Conservation (phyloP, 2,113 vertebrate genomes). For the Pachycephala philippinensis region DNA sequence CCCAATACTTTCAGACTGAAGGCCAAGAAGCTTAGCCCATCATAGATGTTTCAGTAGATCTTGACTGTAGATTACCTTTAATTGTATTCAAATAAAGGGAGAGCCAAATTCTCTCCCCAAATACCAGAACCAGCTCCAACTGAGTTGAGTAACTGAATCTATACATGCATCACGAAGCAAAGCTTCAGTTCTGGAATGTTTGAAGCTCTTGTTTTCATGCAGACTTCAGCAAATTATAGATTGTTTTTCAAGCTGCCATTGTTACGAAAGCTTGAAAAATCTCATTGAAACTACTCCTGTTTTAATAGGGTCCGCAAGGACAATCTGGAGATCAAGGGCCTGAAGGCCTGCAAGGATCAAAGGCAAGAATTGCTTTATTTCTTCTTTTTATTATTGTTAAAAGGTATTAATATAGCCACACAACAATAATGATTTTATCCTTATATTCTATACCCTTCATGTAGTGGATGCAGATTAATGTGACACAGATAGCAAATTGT, state of each 20-base stretch:
- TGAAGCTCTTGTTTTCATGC: background rate
- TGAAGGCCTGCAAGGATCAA: slow-evolving; percentile 83
- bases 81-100: background rate
- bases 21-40: background rate
- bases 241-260: background rate
- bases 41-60: background rate
- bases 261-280: background rate
- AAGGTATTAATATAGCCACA: background rate
- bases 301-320: slow-evolving; percentile 81
- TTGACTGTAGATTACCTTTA: background rate
- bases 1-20: background rate
- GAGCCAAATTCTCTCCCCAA: background rate
- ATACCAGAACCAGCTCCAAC: background rate
- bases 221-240: background rate
- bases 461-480: background rate
- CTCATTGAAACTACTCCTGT: slow-evolving; percentile 7
- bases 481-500: background rate
- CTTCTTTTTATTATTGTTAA: background rate
- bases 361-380: slow-evolving; percentile 66
- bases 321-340: slow-evolving; percentile 83
- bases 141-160: background rate
- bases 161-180: background rate
- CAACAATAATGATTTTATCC: background rate
- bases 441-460: background rate
- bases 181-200: background rate